Conservation (phyloP, 2,797 vertebrate species). For the Acanthornis magna region DNA sequence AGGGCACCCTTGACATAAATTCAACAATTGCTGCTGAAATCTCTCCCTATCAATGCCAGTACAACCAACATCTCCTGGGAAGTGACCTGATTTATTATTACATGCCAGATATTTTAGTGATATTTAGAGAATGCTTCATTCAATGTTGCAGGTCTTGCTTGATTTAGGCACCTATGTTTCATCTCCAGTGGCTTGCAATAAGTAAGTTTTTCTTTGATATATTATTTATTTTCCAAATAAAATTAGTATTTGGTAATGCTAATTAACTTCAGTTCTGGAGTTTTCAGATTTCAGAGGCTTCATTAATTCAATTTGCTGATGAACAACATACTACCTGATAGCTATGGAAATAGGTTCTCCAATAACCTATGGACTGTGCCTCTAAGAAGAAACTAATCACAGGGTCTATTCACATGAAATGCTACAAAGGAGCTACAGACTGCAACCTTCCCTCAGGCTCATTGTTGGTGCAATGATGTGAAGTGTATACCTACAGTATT, state of each 20-base stretch:
- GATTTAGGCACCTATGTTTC: background rate
- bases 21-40: background rate
- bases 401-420: background rate
- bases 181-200: background rate
- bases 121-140: background rate
- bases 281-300: constrained; percentile 9
- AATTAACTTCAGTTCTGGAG: background rate
- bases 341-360: background rate
- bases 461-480: background rate
- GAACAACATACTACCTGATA: background rate
- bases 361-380: background rate
- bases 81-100: background rate
- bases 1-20: background rate
- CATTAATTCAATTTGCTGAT: background rate
- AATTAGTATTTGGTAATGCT: background rate
- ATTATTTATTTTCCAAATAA: background rate
- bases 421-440: background rate
- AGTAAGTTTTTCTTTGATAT: background rate
- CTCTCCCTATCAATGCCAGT: background rate
- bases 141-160: background rate
- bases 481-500: background rate
- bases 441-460: background rate
- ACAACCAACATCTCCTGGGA: background rate
- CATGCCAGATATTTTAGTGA: background rate
- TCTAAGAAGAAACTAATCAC: background rate